phyloP scores from a whole-genome alignment of 2,113 vertebrate species.

The Catharus minimus region DNA sequence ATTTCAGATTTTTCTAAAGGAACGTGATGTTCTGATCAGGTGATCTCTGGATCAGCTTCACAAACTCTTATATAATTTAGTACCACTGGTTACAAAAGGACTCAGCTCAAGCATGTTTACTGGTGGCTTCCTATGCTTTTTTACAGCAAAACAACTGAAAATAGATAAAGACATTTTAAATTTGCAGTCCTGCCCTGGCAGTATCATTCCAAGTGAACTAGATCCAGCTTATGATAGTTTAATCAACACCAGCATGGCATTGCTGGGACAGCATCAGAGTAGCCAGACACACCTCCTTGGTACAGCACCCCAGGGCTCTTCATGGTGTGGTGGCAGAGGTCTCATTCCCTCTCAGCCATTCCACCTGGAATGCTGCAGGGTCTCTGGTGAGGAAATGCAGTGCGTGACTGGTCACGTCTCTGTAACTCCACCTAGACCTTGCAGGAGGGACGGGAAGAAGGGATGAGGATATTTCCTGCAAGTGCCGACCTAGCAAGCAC shows the following conservation, averaged over 20 bases:
- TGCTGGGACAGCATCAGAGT: not conserved
- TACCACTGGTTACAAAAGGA: not conserved
- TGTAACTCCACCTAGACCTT: not conserved
- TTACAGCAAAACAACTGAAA: not conserved
- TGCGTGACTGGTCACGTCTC: rapidly evolving
- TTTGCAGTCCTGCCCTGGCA: not conserved
- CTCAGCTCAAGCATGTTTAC: not conserved
- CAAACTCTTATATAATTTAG: not conserved
- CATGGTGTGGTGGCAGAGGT: rapidly evolving
- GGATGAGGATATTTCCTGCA: rapidly evolving
- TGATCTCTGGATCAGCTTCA: not conserved
- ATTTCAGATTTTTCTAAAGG: constrained; percentile 8
- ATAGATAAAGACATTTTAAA: not conserved
- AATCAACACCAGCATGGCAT: rapidly evolving
- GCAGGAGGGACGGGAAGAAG: not conserved
- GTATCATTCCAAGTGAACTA: not conserved
- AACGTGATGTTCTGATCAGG: not conserved
- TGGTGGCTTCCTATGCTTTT: not conserved
- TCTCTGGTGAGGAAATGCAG: not conserved
- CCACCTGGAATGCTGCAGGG: not conserved
- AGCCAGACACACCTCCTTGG: not conserved
- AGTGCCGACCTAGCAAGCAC: not conserved
- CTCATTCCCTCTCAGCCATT: rapidly evolving
- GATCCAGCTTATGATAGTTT: not conserved
- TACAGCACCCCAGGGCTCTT: not conserved